Conservation (phyloP, 2,888 invertebrate species). For the Nephrotoma guestfalica region DNA sequence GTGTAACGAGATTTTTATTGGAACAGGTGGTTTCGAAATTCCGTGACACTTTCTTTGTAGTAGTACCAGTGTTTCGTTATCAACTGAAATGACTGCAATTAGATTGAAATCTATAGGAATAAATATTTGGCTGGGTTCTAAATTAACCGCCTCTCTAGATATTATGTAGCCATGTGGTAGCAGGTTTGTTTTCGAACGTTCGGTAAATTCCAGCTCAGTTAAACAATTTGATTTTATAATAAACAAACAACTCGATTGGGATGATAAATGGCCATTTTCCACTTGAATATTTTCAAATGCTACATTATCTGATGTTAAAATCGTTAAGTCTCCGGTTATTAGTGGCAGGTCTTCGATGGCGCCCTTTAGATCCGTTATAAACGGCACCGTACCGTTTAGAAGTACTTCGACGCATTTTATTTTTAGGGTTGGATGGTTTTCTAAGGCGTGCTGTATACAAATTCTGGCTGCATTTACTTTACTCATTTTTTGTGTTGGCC, state of each 20-base stretch:
- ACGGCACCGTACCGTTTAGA: conserved; percentile 31
- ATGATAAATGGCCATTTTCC: conserved; percentile 42
- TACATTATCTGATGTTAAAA: conserved; percentile 30
- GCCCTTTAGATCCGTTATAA: conserved; percentile 40
- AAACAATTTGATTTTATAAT: conserved; percentile 20
- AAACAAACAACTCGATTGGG: conserved; percentile 24
- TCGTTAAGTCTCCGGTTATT: conserved; percentile 47
- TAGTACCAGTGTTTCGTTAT: conserved; percentile 22
- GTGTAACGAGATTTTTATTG: conserved; percentile 19
- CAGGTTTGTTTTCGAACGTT: conserved; percentile 35
- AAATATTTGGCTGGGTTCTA: conserved; percentile 28
- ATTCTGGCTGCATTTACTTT: conserved; percentile 39
- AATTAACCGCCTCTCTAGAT: conserved; percentile 39
- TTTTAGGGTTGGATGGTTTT: conserved; percentile 41
- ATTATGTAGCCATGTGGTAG: conserved; percentile 45
- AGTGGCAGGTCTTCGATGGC: conserved; percentile 52
- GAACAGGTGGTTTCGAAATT: conserved; percentile 14
- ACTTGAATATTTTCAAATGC: conserved; percentile 39
- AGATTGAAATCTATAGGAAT: conserved; percentile 20
- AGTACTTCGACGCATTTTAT: background rate
- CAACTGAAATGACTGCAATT: conserved; percentile 21
- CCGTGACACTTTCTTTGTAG: conserved; percentile 22
- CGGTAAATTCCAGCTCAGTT: conserved; percentile 23
- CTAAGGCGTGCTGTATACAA: conserved; percentile 54
- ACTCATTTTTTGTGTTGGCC: conserved; percentile 18